Percentiles rank a stretch among this genome's conserved stretches.
Conservation (phyloP, 2,797 vertebrate genomes). For the Allobates femoralis region DNA sequence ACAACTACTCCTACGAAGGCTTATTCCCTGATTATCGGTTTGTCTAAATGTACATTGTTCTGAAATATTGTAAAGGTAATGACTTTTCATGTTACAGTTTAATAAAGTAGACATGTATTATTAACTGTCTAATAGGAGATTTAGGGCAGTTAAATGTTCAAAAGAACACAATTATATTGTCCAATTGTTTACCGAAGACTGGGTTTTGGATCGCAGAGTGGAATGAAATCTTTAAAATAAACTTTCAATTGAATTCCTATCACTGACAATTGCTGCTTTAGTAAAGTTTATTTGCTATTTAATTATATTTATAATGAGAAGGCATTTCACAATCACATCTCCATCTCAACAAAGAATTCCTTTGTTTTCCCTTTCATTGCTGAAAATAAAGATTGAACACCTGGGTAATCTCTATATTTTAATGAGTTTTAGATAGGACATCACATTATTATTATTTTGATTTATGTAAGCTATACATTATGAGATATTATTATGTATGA, state of each 20-base stretch:
- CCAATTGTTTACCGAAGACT: constrained; percentile 27
- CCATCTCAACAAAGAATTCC: not conserved
- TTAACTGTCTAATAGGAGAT: not conserved
- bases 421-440: not conserved
- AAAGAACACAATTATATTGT: constrained; percentile 28
- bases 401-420: not conserved
- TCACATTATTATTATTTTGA: not conserved
- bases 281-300: constrained; percentile 46
- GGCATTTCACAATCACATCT: constrained; percentile 14
- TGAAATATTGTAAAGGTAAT: not conserved
- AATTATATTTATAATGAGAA: constrained; percentile 46
- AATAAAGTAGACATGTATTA: constrained; percentile 28
- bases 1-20: not conserved
- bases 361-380: not conserved
- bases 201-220: constrained; percentile 27
- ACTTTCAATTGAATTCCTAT: constrained; percentile 49
- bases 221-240: constrained; percentile 45
- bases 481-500: not conserved
- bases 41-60: not conserved
- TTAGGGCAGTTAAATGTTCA: constrained; percentile 23
- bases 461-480: not conserved
- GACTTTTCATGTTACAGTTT: not conserved
- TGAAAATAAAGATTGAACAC: not conserved
- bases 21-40: not conserved
- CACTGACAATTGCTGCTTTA: constrained; percentile 37